A percentile compares a stretch with the other conserved stretches of the same genome.
phyloP scores from a whole-genome alignment of 2,797 vertebrate genomes.

The Hirundo rustica region DNA sequence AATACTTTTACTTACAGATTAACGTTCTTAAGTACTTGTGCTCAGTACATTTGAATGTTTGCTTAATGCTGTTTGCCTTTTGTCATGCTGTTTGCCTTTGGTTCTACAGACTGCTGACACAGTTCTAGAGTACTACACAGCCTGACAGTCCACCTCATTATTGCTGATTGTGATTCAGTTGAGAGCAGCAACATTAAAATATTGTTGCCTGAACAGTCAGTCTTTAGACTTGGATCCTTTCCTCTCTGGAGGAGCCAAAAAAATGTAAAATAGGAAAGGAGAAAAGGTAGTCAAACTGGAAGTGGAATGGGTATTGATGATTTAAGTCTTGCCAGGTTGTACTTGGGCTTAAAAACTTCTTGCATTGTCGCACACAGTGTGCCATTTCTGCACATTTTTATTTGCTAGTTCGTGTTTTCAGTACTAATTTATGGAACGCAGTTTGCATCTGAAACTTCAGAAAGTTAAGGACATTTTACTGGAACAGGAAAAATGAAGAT shows the following conservation, averaged over 20 bases:
- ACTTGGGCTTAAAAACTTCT: background rate
- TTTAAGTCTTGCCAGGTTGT: background rate
- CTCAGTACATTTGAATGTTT: background rate
- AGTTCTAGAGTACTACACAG: background rate
- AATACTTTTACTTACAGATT: background rate
- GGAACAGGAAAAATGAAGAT: background rate
- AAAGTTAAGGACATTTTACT: background rate
- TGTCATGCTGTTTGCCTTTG: too few relatives aligned
- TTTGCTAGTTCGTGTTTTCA: background rate
- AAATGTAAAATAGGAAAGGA: background rate
- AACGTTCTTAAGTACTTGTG: background rate
- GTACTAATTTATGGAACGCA: background rate
- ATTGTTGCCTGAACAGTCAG: background rate
- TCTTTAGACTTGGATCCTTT: background rate
- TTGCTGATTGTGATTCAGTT: background rate
- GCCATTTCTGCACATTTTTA: background rate
- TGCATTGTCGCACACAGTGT: background rate
- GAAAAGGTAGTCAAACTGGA: background rate
- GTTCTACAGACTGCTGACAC: background rate
- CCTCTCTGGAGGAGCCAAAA: background rate
- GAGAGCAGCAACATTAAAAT: background rate
- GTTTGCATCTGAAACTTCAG: background rate
- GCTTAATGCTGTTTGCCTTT: background rate
- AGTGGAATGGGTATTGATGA: background rate
- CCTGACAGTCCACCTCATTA: accelerated